Evolutionary conservation across 2,888 invertebrate genomes (phyloP).

Genomic region (Julus scandinavius): DNA sequence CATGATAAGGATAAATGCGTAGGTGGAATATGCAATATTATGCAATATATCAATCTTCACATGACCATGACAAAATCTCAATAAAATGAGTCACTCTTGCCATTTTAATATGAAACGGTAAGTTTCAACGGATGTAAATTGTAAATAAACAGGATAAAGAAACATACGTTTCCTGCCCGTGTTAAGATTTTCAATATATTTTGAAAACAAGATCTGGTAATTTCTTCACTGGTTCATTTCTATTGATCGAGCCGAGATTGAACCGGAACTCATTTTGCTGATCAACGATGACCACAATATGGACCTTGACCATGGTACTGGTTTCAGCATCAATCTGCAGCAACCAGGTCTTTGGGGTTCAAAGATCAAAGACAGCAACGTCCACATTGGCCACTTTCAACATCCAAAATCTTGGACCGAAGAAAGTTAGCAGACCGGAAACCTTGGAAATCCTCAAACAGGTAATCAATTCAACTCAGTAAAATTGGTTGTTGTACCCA

Average conservation of each 20-base stretch:
- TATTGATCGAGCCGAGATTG: not conserved
- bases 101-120: too few species aligned
- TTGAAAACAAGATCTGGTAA: too few species aligned
- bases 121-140: too few species aligned
- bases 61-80: too few species aligned
- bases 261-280: not conserved
- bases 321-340: not conserved
- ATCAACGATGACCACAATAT: not conserved
- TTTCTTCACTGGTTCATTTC: not conserved
- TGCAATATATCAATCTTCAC: too few species aligned
- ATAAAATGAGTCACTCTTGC: too few species aligned
- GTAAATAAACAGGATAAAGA: too few species aligned
- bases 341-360: not conserved
- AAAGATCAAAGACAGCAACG: not conserved
- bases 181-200: too few species aligned
- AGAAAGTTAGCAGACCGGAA: not conserved
- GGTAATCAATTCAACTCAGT: not conserved
- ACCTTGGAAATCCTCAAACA: not conserved
- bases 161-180: too few species aligned
- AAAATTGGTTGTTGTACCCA: too few species aligned
- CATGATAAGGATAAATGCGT: too few species aligned
- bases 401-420: slow-evolving; percentile 48
- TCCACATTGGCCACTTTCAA: slow-evolving; percentile 43
- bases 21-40: too few species aligned
- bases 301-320: not conserved